Percentiles rank a stretch among this genome's conserved stretches.
These are phyloP conservation scores for Netelia melanura DNA, from an alignment of 2,888 invertebrate species.

Conservation along the genomic window DNA sequence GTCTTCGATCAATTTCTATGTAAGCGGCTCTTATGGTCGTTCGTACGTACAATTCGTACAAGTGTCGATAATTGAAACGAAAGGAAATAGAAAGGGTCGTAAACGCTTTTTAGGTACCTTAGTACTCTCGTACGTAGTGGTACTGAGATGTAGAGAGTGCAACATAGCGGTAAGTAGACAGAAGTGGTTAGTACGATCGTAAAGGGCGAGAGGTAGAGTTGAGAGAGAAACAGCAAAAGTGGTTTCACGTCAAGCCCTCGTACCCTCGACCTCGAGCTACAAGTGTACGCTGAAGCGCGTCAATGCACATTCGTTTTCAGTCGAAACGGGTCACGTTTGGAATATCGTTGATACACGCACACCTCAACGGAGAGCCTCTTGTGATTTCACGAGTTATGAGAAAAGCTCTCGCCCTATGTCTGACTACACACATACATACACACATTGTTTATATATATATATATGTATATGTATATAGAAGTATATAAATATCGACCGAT, in stretches of 20 bases:
- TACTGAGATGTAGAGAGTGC: constrained; percentile 21
- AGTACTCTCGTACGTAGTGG: constrained; percentile 43
- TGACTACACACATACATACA: background rate
- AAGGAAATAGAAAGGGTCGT: background rate
- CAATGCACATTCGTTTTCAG: constrained; percentile 57
- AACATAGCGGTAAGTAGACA: background rate
- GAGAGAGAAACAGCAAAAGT: constrained; percentile 22
- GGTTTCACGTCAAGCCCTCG: constrained; percentile 15
- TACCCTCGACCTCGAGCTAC: constrained; percentile 64
- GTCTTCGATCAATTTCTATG: no score
- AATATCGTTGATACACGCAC: constrained; percentile 57
- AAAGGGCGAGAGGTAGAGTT: background rate
- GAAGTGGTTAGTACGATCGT: background rate
- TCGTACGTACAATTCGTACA: background rate
- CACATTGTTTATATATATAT: background rate
- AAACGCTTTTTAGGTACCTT: constrained; percentile 4
- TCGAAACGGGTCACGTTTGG: constrained; percentile 18
- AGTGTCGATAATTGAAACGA: background rate
- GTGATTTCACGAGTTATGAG: background rate
- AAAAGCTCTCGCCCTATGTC: constrained; percentile 9
- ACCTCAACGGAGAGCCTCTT: background rate
- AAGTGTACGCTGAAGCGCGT: constrained; percentile 65
- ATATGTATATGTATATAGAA: background rate
- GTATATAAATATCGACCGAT: constrained; percentile 28
- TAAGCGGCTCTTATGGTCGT: background rate